These are phyloP conservation scores for Anhinga rufa DNA, from an alignment of 2,113 vertebrate genomes.

Conservation along the genomic window DNA sequence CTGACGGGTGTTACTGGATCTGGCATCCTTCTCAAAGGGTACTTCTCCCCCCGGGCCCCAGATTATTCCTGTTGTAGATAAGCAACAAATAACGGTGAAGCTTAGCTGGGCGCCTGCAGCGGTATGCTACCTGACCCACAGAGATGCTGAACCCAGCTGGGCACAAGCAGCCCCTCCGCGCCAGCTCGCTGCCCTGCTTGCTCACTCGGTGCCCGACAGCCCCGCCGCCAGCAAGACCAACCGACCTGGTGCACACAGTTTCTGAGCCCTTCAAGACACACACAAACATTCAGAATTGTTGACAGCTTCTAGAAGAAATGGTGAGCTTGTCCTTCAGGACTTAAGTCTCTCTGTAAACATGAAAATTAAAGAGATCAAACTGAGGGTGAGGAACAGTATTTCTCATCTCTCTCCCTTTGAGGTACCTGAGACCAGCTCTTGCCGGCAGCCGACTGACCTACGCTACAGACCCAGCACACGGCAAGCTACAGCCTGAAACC, in stretches of 20 bases:
- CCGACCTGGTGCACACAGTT: neutral
- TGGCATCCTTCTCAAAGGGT: neutral
- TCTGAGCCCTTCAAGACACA: neutral
- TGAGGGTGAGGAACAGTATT: too few species aligned
- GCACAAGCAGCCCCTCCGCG: neutral
- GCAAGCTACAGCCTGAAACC: neutral
- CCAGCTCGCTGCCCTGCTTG: neutral
- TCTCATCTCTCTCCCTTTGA: neutral
- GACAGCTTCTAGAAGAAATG: neutral
- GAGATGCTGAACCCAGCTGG: neutral
- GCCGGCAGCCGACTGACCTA: neutral
- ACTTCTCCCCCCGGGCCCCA: neutral
- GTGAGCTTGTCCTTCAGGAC: neutral
- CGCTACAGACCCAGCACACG: neutral
- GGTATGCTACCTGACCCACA: neutral
- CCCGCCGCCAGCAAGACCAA: neutral
- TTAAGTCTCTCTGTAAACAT: neutral
- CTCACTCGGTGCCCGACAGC: rapidly evolving
- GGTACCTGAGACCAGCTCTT: neutral
- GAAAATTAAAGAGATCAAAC: neutral
- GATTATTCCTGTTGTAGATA: neutral
- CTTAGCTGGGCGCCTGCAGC: neutral
- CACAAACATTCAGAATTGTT: neutral
- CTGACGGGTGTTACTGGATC: neutral
- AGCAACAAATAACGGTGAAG: neutral